Evolutionary conservation across 2,888 invertebrate genomes (phyloP), one percentile per base, ranked within the genome.

Genomic region (Ochropacha duplaris): DNA sequence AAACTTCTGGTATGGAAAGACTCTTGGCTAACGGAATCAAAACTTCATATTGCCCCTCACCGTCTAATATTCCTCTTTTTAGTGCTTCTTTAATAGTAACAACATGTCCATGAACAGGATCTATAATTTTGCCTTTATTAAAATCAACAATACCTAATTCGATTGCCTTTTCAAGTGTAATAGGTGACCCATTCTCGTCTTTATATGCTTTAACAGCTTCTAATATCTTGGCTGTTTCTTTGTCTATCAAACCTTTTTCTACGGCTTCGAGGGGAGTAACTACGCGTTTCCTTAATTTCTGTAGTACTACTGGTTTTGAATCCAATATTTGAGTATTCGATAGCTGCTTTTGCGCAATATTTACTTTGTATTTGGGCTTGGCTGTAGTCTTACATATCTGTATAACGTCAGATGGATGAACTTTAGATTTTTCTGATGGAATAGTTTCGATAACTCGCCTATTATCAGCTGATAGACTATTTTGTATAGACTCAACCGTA

Each of bases 11-110:
- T 69, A 98, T 94, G 0, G 97, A 96, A 16, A 98, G 89, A 79
- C 96, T 96, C 78, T 95, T 95, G 50, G 95, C 97, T 60, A 97
- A 86, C 24, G 98, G 98, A 70, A 97, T 94, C 31, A 98, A 89
- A 62, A 97, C 86, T 82, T 96, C 95, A 79, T 96, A 96, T 54
- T 95, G 95, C 58, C 95, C 96, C 65, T 95, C 94, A 2, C 95
- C 94, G 88, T 98, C 97, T 62, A 97, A 86, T 62, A 98, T 94
- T 57, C 98, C 98, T 64, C 96, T 94, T 55, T 95, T 94, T 31
- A 99, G 94, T 0, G 99, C 99, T 87, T 98, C 96, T 59, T 95
- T 95, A 58, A 99, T 96, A 11, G 95, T 96, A 12, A 99, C 79
- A 11, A 95, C 86, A 68, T 97, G 96, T 54, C 98, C 97, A 61